Conservation (phyloP, 1,140 invertebrate genomes). For the Drosophila takahashii region DNA sequence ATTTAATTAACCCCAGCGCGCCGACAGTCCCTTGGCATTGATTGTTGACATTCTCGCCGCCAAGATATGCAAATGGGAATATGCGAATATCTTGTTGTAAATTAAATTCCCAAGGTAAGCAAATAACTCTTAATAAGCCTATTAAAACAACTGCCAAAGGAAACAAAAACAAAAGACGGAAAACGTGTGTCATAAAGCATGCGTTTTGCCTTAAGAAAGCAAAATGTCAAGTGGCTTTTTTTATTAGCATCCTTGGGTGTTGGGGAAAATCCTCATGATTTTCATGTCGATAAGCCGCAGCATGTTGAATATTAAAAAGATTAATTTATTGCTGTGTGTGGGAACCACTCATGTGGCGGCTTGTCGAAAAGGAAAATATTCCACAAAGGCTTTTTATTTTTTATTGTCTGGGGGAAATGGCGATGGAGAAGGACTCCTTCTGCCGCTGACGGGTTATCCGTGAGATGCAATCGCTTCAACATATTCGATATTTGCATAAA, state of each 20-base stretch:
- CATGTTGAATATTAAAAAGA: slow-evolving; percentile 55
- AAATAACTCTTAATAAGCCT: slow-evolving; percentile 67
- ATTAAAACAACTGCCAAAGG: slow-evolving; percentile 48
- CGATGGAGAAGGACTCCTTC: background rate
- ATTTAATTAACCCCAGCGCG: slow-evolving; percentile 44
- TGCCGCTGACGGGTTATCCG: slow-evolving; percentile 22
- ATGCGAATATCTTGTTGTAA: slow-evolving; percentile 47
- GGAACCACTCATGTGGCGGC: slow-evolving; percentile 14
- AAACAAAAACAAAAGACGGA: slow-evolving; percentile 5
- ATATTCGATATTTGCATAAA: slow-evolving; percentile 14
- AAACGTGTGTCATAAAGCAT: slow-evolving; percentile 38
- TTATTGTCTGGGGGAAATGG: slow-evolving; percentile 6
- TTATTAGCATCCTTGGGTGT: slow-evolving; percentile 41
- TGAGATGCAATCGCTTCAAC: slow-evolving; percentile 16
- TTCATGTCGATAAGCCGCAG: slow-evolving; percentile 43
- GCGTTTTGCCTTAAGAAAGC: slow-evolving; percentile 37
- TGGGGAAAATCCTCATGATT: slow-evolving; percentile 36
- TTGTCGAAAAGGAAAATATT: slow-evolving; percentile 17
- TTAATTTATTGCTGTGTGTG: slow-evolving; percentile 41
- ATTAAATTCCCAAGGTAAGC: slow-evolving; percentile 78
- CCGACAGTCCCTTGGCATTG: slow-evolving; percentile 49
- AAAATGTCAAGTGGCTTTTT: slow-evolving; percentile 61
- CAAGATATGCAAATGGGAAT: slow-evolving; percentile 65
- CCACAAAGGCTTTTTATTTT: slow-evolving; percentile 10
- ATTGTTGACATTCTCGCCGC: slow-evolving; percentile 56